phyloP scores from a whole-genome alignment of 2,888 invertebrate genomes.

The Buathra laborator region DNA sequence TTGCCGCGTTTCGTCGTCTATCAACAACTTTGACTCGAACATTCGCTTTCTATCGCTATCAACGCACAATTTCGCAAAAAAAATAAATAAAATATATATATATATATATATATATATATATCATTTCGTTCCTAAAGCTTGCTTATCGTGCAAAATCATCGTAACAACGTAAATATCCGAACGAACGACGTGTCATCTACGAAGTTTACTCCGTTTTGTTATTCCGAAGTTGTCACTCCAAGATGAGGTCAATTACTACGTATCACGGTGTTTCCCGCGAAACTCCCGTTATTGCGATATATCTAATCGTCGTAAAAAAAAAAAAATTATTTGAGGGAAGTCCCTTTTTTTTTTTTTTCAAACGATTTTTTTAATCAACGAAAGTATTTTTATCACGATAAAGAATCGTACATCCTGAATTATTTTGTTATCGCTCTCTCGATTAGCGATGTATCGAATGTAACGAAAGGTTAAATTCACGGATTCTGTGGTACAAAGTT shows the following conservation, averaged over 20 bases:
- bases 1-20: not conserved
- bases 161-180: not conserved
- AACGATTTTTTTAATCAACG: not conserved
- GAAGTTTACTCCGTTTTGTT: not conserved
- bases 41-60: not conserved
- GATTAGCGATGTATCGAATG: constrained; percentile 21
- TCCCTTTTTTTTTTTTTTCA: not conserved
- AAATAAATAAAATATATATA: not conserved
- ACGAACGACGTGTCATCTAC: too few species aligned
- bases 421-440: constrained; percentile 8
- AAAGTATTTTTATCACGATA: not conserved
- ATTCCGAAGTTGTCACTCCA: constrained; percentile 7
- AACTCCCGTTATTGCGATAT: constrained; percentile 26
- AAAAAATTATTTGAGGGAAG: not conserved
- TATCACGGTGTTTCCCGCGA: constrained; percentile 1
- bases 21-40: not conserved
- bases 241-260: constrained; percentile 23
- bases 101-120: not conserved
- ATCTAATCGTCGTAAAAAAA: not conserved
- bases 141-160: not conserved
- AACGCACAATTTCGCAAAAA: not conserved
- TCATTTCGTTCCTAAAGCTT: not conserved
- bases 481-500: constrained; percentile 31
- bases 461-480: constrained; percentile 9
- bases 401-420: not conserved